phyloP scores from a whole-genome alignment of 2,888 invertebrate genomes.

The Pasiphila rectangulata region DNA sequence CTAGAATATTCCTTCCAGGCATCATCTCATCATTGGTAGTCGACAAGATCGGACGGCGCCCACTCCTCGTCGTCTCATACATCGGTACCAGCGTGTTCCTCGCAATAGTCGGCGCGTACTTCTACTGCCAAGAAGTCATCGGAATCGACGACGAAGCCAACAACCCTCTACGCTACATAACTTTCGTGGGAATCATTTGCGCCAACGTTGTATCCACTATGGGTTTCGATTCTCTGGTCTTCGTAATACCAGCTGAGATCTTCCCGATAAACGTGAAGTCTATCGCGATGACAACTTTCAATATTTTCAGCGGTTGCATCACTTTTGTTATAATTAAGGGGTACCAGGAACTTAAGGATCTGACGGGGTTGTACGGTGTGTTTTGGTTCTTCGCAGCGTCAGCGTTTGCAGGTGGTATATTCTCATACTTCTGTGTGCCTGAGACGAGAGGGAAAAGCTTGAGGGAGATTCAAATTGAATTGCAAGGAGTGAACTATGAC shows the following conservation, averaged over 20 bases:
- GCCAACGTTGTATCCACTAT: slow-evolving; percentile 53
- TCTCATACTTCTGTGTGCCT: slow-evolving; percentile 72
- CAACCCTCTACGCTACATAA: slow-evolving; percentile 54
- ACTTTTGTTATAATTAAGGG: slow-evolving; percentile 74
- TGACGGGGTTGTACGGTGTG: slow-evolving; percentile 69
- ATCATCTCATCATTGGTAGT: slow-evolving; percentile 58
- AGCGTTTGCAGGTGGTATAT: slow-evolving; percentile 69
- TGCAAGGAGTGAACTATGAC: slow-evolving; percentile 61
- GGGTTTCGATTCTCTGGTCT: slow-evolving; percentile 74
- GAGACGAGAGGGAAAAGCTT: slow-evolving; percentile 81
- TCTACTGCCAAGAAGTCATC: slow-evolving; percentile 54
- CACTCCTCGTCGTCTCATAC: slow-evolving; percentile 67
- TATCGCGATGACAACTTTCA: slow-evolving; percentile 71
- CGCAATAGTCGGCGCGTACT: slow-evolving; percentile 56
- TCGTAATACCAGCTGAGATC: slow-evolving; percentile 78
- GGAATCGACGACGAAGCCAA: slow-evolving; percentile 40
- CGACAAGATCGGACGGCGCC: slow-evolving; percentile 69
- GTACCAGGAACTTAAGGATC: slow-evolving; percentile 72
- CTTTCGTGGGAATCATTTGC: slow-evolving; percentile 63
- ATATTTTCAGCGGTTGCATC: slow-evolving; percentile 69
- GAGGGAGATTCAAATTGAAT: slow-evolving; percentile 74
- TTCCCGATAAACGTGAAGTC: slow-evolving; percentile 82
- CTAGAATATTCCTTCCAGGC: slow-evolving; percentile 62
- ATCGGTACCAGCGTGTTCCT: slow-evolving; percentile 52
- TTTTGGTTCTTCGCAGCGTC: slow-evolving; percentile 74